Base-by-base conservation (phyloP, 2,888 invertebrate species). In the Agrotis exclamationis region DNA sequence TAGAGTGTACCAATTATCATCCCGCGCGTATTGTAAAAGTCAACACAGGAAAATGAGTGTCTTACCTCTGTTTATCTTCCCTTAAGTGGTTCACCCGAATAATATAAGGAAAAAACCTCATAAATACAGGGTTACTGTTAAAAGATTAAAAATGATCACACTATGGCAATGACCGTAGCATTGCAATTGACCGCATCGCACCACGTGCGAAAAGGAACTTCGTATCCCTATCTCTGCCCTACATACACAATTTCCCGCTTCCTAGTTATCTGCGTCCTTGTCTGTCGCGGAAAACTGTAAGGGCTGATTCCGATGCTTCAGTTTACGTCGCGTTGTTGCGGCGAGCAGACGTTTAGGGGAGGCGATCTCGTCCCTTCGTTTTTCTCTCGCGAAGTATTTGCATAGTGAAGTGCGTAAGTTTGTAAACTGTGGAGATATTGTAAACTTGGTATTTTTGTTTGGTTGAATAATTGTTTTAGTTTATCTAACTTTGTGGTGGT, bases 121-220 rank as follows among this genome's bases (percentile, higher is more conserved):
- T 83, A 78, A 81, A 84, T 85, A 83, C 79, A 80, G 76, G 66
- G 82, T 79, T 72, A 86, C 74, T 67, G 68, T 78, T 79, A 77
- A 84, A 85, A 85, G 85, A 86, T 88, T 89, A 90, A 88, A 88
- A 91, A 87, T 90, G 88, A 92, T 92, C 89, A 90, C 88, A 87
- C 87, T 91, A 92, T 93, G 94, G 94, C 95, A 95, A 94, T 95
- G 95, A 95, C 95, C 95, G 95, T 93, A 92, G 92, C 91, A 90
- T 92, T 94, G 95, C 94, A 94, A 93, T 85, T 93, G 93, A 95
- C 95, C 95, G 95, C 95, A 94, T 91, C 92, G 92, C 87, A 87
- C 93, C 94, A 95, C 95, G 94, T 94, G 95, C 89, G 90, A 90
- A 90, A 91, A 84, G 85, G 62, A 79, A 85, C 84, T 89, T 90